Percentiles rank a stretch among this genome's conserved stretches.
phyloP scores from a whole-genome alignment of 2,888 invertebrate genomes.

The Drosophila eohydei region DNA sequence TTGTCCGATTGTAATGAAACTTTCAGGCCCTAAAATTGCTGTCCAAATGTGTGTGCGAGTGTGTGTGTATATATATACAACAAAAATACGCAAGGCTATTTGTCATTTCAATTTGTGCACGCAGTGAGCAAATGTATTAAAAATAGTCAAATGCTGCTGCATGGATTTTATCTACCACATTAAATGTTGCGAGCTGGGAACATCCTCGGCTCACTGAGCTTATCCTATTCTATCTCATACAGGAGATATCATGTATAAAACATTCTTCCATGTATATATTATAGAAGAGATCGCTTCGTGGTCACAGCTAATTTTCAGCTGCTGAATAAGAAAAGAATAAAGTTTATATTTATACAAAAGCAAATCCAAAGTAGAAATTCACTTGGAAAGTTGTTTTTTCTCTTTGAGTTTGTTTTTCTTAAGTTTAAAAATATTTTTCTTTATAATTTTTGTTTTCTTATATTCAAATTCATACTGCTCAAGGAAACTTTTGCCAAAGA shows the following conservation, averaged over 20 bases:
- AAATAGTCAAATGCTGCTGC: background rate
- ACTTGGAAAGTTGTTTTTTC: background rate
- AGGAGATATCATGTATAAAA: background rate
- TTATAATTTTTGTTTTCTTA: background rate
- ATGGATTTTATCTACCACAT: background rate
- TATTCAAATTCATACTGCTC: background rate
- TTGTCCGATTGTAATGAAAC: constrained; percentile 15
- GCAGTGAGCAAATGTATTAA: background rate
- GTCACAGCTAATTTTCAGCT: background rate
- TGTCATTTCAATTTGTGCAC: constrained; percentile 4
- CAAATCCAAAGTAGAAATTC: background rate
- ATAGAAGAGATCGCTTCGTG: background rate
- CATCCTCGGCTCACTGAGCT: background rate
- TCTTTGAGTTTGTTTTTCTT: background rate
- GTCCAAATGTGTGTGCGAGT: background rate
- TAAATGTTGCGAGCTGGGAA: background rate
- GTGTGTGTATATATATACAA: background rate
- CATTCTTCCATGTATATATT: background rate
- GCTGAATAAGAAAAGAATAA: background rate
- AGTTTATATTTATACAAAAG: background rate
- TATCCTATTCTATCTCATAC: background rate
- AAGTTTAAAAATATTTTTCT: background rate
- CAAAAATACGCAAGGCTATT: constrained; percentile 4
- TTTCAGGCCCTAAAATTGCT: constrained; percentile 7
- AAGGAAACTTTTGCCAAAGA: background rate